Evolutionary conservation across 2,113 vertebrate species (phyloP).

Genomic region (Tapirus terrestris): DNA sequence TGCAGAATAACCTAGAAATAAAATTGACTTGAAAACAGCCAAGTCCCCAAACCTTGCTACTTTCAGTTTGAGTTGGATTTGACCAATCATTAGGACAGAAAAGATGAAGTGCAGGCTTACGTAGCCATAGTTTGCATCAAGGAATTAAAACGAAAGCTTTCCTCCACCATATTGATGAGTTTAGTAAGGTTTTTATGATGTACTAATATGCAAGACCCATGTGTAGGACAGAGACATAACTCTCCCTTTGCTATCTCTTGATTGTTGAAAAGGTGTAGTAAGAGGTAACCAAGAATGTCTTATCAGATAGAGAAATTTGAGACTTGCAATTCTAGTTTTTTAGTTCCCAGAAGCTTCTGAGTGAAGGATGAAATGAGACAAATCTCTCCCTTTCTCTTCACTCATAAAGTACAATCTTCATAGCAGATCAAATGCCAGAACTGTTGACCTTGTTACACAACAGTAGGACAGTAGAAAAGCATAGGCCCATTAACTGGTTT

Average conservation of each 20-base stretch:
- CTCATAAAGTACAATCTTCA: background rate
- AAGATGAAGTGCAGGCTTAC: background rate
- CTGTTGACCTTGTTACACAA: background rate
- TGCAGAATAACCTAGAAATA: background rate
- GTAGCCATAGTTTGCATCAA: background rate
- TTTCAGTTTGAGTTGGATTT: slow-evolving; percentile 28
- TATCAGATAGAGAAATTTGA: background rate
- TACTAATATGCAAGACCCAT: background rate
- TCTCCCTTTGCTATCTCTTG: background rate
- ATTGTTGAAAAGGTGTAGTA: background rate
- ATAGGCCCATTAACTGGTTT: background rate
- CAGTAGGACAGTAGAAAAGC: background rate
- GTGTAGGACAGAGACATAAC: background rate
- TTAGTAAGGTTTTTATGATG: background rate
- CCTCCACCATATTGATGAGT: background rate
- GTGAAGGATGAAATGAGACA: background rate
- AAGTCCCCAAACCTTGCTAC: background rate
- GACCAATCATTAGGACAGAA: background rate
- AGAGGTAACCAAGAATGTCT: background rate
- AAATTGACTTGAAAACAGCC: background rate
- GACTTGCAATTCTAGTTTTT: background rate
- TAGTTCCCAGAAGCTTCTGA: background rate
- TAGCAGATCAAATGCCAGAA: background rate
- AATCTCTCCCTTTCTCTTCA: background rate
- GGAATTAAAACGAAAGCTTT: background rate